Percentiles rank a stretch among this genome's conserved stretches.
Conservation (phyloP, 23 tunicate genomes). For the Trididemnum clinides region DNA sequence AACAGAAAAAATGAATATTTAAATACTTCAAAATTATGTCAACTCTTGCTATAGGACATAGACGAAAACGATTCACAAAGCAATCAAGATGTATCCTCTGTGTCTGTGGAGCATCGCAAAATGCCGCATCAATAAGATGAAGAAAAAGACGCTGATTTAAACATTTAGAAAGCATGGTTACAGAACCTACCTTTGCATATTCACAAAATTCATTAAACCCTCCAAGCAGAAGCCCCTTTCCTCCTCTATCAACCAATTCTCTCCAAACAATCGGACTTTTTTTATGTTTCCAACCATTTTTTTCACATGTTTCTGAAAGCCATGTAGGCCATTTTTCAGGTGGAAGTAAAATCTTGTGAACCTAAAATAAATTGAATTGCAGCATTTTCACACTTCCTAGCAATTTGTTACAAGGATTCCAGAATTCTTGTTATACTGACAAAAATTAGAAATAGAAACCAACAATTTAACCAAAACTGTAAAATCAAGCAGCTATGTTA, state of each 20-base stretch:
- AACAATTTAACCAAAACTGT: too few species aligned
- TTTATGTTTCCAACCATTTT: slow-evolving; percentile 72
- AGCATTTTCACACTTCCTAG: neutral
- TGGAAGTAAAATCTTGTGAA: slow-evolving; percentile 80
- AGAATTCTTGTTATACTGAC: neutral
- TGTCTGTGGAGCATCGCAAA: too few species aligned
- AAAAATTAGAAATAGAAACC: neutral
- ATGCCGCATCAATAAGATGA: too few species aligned
- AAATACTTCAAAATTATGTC: too few species aligned
- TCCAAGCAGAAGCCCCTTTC: slow-evolving; percentile 81
- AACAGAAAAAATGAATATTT: too few species aligned
- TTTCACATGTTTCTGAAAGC: slow-evolving; percentile 60
- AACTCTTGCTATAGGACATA: too few species aligned
- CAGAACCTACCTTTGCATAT: slow-evolving; percentile 72
- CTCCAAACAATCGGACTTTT: slow-evolving; percentile 96
- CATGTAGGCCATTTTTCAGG: slow-evolving; percentile 62
- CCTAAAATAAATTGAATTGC: slow-evolving; percentile 26
- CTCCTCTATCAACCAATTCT: slow-evolving; percentile 91
- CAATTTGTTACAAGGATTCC: neutral
- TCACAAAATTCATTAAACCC: slow-evolving; percentile 94
- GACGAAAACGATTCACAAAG: too few species aligned
- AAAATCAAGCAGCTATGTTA: too few species aligned
- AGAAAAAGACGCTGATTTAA: too few species aligned
- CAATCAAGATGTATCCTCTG: too few species aligned
- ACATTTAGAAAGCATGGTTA: too few species aligned